phyloP scores from a whole-genome alignment of 2,113 vertebrate species.

The Cynoglossus semilaevis region DNA sequence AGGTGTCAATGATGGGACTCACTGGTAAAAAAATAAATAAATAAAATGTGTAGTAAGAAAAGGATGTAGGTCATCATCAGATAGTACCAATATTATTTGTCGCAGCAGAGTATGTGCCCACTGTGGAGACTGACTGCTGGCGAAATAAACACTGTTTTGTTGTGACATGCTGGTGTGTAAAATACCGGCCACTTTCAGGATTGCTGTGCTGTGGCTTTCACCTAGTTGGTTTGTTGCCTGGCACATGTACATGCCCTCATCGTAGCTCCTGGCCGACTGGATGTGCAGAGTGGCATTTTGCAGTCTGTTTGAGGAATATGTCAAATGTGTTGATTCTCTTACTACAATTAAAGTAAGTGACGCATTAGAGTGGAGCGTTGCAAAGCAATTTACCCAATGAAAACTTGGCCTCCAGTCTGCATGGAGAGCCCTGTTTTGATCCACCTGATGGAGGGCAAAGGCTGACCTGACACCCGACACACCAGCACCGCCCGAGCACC shows the following conservation, averaged over 20 bases:
- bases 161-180: neutral
- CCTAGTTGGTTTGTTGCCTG: constrained; percentile 71
- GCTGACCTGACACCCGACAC: constrained; percentile 74
- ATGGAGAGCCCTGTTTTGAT: constrained; percentile 71
- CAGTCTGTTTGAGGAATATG: constrained; percentile 51
- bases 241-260: constrained; percentile 75
- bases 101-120: too few relatives aligned
- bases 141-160: neutral
- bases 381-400: constrained; percentile 54
- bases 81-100: too few relatives aligned
- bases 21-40: constrained; percentile 44
- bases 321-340: neutral
- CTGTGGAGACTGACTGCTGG: neutral
- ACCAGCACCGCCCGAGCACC: constrained; percentile 68
- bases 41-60: too few relatives aligned
- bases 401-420: constrained; percentile 71
- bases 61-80: too few relatives aligned
- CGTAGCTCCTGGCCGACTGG: constrained; percentile 69
- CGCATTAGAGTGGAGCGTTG: too few relatives aligned
- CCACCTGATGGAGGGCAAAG: constrained; percentile 72
- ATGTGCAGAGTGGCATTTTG: constrained; percentile 73
- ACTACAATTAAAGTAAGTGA: too few relatives aligned
- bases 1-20: constrained; percentile 72
- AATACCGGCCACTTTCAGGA: constrained; percentile 74
- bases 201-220: constrained; percentile 46